phyloP scores from a whole-genome alignment of 2,888 invertebrate species.

The Diaperis boleti region DNA sequence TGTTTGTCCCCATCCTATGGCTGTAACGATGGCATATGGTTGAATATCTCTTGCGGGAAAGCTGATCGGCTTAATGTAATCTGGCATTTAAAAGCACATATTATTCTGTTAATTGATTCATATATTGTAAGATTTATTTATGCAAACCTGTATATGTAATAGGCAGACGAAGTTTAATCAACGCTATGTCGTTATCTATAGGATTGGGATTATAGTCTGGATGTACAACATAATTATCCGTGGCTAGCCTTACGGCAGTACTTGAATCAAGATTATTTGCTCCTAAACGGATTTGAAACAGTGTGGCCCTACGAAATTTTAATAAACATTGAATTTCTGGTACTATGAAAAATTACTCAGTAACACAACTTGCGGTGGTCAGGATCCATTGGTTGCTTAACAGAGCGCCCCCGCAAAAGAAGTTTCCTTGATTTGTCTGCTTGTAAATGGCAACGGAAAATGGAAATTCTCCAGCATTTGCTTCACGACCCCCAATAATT shows the following conservation, averaged over 20 bases:
- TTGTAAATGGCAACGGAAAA: slow-evolving; percentile 17
- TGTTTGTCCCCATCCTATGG: slow-evolving; percentile 24
- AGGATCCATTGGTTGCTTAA: slow-evolving; percentile 3
- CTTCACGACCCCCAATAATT: slow-evolving; percentile 19
- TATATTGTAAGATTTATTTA: not conserved
- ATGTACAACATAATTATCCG: slow-evolving; percentile 2
- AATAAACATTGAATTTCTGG: not conserved
- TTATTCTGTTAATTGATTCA: not conserved
- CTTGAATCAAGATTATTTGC: slow-evolving; percentile 1
- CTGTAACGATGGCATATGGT: slow-evolving; percentile 6
- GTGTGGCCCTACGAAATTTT: not conserved
- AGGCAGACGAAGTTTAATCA: slow-evolving; percentile 15
- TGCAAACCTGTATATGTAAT: not conserved
- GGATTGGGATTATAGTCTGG: slow-evolving; percentile 14
- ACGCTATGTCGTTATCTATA: slow-evolving; percentile 10
- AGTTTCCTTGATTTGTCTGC: not conserved
- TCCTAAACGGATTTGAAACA: slow-evolving; percentile 8
- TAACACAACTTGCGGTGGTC: slow-evolving; percentile 13
- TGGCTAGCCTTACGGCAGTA: not conserved
- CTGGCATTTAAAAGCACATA: slow-evolving; percentile 1
- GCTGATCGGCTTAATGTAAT: slow-evolving; percentile 18
- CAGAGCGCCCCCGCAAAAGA: slow-evolving; percentile 26
- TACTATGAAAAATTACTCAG: not conserved
- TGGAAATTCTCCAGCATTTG: slow-evolving; percentile 20
- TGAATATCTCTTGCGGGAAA: not conserved